Evolutionary conservation across 2,113 vertebrate genomes (phyloP), one percentile per base, ranked within the genome.

Genomic region (Scatophagus argus): DNA sequence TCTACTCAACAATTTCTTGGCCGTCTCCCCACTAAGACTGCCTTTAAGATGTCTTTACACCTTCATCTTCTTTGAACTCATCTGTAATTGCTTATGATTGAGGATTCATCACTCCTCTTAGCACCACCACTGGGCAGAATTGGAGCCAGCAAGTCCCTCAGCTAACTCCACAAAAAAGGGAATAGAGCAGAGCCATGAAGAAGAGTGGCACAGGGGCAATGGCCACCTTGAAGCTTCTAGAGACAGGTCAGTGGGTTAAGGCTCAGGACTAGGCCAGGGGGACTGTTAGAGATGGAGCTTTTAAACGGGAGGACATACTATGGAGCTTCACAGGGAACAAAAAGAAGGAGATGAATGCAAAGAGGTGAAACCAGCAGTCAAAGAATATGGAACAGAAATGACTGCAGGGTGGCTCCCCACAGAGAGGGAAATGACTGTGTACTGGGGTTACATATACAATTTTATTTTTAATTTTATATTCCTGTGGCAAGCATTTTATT

Each of bases 231-330:
- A 79, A 41, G 65, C 65, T 67, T 62, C 12, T 36, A 52, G 83
- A 89, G 79, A 79, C 82, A 82, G 85, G 67, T 36, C 8, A 54
- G 67, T 27, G 67, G 65, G 61, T 47, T 41, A 34, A 62, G 66
- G 74, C 64, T 78, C 67, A 3, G 60, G 58, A 16, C 44, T 21
- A 31, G 78, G 81, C 62, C 72, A 59, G 49, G 32, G 21, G 3
- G 31, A n/a, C 46, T 44, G 46, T 66, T 74, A 73, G 56, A 87
- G 89, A 93, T 91, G 91, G 88, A 92, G 76, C 83, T 87, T 92
- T 84, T 71, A 29, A 67, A 74, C 17, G 11, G 32, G 47, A 70
- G 65, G 69, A 55, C 61, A 21, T 23, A 36, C 16, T 39, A 54
- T 79, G 80, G 64, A 60, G 27, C 54, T 62, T 72, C 34, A 75